Percentiles rank a stretch among this genome's conserved stretches.
Conservation (phyloP, 2,797 vertebrate species). For the Cheirogaleus major region DNA sequence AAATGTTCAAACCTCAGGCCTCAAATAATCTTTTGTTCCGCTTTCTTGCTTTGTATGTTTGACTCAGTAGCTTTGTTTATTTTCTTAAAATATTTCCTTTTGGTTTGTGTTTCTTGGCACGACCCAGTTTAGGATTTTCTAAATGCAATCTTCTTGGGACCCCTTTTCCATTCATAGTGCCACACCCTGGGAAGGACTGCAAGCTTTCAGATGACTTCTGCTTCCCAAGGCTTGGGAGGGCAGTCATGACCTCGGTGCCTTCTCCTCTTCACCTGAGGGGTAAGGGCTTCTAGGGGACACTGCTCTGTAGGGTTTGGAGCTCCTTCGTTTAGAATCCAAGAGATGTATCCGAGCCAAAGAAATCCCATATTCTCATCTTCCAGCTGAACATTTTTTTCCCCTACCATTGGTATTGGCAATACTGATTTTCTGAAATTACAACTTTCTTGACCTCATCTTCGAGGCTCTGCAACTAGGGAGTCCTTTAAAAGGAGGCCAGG, state of each 20-base stretch:
- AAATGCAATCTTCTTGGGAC: slow-evolving; percentile 80
- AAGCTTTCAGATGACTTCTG: slow-evolving; percentile 67
- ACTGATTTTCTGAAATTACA: background rate
- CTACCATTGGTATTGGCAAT: background rate
- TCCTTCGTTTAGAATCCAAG: background rate
- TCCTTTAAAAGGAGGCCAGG: slow-evolving; percentile 16
- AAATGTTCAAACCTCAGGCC: slow-evolving; percentile 83
- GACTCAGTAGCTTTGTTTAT: slow-evolving; percentile 88
- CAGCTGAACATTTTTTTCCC: background rate
- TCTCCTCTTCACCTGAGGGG: background rate
- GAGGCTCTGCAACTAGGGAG: background rate
- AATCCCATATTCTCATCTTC: background rate
- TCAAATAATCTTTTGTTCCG: slow-evolving; percentile 87
- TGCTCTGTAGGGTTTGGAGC: background rate
- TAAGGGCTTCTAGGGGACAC: background rate
- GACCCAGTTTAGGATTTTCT: slow-evolving; percentile 70
- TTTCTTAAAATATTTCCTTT: slow-evolving; percentile 87
- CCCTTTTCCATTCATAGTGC: slow-evolving; percentile 64
- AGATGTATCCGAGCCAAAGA: background rate
- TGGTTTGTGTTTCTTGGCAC: slow-evolving; percentile 87
- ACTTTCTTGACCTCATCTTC: background rate
- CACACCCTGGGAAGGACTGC: slow-evolving; percentile 63
- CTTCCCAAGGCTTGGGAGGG: slow-evolving; percentile 3
- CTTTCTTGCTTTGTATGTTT: slow-evolving; percentile 82
- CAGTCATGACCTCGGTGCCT: background rate